A percentile compares a stretch with the other conserved stretches of the same genome.
Evolutionary conservation across 1,140 invertebrate species (phyloP).

Genomic region (Aporrectodea caliginosa): DNA sequence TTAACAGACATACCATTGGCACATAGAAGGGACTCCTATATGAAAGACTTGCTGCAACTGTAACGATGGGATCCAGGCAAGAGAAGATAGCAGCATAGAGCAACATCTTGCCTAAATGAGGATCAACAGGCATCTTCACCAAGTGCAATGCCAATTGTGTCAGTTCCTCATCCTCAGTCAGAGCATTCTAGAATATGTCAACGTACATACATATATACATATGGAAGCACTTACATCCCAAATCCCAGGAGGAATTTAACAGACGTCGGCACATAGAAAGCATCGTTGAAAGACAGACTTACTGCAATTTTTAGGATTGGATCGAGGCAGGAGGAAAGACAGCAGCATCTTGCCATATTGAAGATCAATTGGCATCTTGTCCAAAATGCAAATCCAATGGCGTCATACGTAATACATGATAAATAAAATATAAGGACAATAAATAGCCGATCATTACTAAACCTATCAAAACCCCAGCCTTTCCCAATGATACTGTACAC

Average conservation of each 20-base stretch:
- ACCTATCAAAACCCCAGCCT: no score
- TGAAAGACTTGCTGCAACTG: conserved; percentile 76
- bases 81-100: conserved; percentile 80
- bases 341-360: conserved; percentile 85
- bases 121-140: conserved; percentile 80
- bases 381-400: conserved; percentile 84
- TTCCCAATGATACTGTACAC: no score
- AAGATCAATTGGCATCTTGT: conserved; percentile 80
- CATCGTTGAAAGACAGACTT: conserved; percentile 79
- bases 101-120: conserved; percentile 83
- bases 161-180: conserved; percentile 70
- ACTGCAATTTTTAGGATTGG: conserved; percentile 81
- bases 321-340: conserved; percentile 80
- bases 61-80: conserved; percentile 79
- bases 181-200: no score
- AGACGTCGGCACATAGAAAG: conserved; percentile 77
- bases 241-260: no score
- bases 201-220: no score
- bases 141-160: conserved; percentile 86
- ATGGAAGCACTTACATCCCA: no score
- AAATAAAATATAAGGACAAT: no score
- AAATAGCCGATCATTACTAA: no score
- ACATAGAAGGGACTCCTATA: conserved; percentile 83
- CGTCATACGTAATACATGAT: no score
- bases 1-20: conserved; percentile 62